Conservation (phyloP, 2,888 invertebrate genomes). For the Ptychoptera albimana region DNA sequence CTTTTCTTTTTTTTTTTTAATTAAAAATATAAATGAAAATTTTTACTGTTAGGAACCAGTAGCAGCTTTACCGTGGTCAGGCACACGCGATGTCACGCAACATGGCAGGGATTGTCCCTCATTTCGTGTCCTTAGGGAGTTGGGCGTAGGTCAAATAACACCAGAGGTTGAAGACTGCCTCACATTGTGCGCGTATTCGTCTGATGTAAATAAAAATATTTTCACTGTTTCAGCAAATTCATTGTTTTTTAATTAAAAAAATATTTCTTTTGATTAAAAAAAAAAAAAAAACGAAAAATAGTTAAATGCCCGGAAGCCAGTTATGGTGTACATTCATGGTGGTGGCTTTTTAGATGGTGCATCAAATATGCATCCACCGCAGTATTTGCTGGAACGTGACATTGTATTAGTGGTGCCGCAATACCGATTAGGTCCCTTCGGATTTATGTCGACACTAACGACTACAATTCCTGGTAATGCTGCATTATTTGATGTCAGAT, state of each 20-base stretch:
- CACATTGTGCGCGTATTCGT: conserved; percentile 25
- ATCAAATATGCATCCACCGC: conserved; percentile 24
- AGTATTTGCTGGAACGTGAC: conserved; percentile 31
- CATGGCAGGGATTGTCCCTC: conserved; percentile 25
- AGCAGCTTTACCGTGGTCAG: conserved; percentile 20
- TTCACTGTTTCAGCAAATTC: not conserved
- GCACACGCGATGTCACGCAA: conserved; percentile 17
- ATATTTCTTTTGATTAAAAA: not conserved
- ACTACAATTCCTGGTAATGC: conserved; percentile 36
- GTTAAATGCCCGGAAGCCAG: conserved; percentile 22
- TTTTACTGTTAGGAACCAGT: conserved; percentile 18
- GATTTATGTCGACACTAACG: conserved; percentile 34
- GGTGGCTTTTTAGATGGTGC: conserved; percentile 29
- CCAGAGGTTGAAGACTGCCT: conserved; percentile 26
- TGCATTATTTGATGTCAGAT: conserved; percentile 33
- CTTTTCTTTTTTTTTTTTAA: too few species aligned
- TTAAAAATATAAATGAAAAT: not conserved
- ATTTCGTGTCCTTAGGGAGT: conserved; percentile 16
- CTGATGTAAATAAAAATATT: conserved; percentile 19
- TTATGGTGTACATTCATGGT: conserved; percentile 32
- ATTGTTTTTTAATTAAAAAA: not conserved
- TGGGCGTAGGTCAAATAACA: conserved; percentile 10
- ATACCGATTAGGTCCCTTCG: conserved; percentile 34
- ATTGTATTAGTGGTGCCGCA: conserved; percentile 34
- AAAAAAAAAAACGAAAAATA: conserved; percentile 8